Evolutionary conservation across 2,797 vertebrate species (phyloP).

Genomic region (Siniperca scherzeri): DNA sequence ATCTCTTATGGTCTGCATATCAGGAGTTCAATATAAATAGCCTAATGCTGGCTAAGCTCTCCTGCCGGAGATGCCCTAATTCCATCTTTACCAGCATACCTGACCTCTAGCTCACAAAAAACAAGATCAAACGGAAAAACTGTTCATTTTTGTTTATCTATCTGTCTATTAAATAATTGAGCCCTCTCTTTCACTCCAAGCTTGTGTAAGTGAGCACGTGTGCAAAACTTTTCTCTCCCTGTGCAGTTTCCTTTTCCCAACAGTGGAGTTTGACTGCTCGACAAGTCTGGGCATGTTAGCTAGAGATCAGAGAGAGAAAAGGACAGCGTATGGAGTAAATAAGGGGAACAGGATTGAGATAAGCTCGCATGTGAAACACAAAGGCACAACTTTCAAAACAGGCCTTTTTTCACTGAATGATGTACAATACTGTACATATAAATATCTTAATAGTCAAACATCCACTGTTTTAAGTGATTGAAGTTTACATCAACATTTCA

Average conservation of each 20-base stretch:
- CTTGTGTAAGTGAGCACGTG: slow-evolving; percentile 35
- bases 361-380: slow-evolving; percentile 19
- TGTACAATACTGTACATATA: not conserved
- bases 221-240: slow-evolving; percentile 53
- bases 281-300: slow-evolving; percentile 76
- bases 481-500: not conserved
- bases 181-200: not conserved
- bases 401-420: not conserved
- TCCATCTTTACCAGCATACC: slow-evolving; percentile 45
- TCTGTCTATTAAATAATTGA: slow-evolving; percentile 30
- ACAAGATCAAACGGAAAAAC: slow-evolving; percentile 39
- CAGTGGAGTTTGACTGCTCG: slow-evolving; percentile 42
- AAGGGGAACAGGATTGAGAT: slow-evolving; percentile 27
- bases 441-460: not conserved
- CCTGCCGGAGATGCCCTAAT: slow-evolving; percentile 54
- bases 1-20: slow-evolving; percentile 57
- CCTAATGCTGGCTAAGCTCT: slow-evolving; percentile 66
- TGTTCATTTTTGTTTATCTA: slow-evolving; percentile 22
- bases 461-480: not conserved
- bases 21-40: slow-evolving; percentile 77
- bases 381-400: not conserved
- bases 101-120: slow-evolving; percentile 29
- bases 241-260: slow-evolving; percentile 58
- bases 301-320: slow-evolving; percentile 52
- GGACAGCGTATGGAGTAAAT: slow-evolving; percentile 45